A percentile compares a stretch with the other conserved stretches of the same genome.
phyloP scores from a whole-genome alignment of 2,797 vertebrate genomes.

The Distichodus sexfasciatus region DNA sequence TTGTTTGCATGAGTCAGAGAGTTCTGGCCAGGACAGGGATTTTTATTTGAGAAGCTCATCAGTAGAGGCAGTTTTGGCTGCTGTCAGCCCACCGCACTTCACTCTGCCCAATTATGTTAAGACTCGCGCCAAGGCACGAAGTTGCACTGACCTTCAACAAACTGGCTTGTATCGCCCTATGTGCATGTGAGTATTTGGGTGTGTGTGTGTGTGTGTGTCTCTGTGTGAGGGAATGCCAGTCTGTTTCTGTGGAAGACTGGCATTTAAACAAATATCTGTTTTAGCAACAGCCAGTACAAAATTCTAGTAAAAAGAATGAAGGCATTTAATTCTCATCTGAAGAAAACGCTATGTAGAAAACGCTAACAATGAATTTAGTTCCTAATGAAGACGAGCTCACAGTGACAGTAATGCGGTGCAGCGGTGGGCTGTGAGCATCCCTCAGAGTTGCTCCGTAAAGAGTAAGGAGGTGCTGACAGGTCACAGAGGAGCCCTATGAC shows the following conservation, averaged over 20 bases:
- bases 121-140: background rate
- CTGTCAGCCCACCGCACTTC: conserved; percentile 1
- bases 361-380: background rate
- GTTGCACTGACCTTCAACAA: conserved; percentile 10
- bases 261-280: background rate
- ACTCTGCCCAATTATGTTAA: conserved; percentile 1
- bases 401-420: background rate
- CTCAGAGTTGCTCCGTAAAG: background rate
- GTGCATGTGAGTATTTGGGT: background rate
- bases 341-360: background rate
- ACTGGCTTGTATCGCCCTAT: background rate
- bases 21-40: background rate
- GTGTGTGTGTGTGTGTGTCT: background rate
- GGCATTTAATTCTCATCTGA: background rate
- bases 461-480: conserved; percentile 2
- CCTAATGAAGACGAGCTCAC: background rate
- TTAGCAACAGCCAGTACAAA: no score
- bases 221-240: background rate
- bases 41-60: background rate
- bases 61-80: background rate
- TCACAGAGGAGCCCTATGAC: background rate
- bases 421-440: background rate
- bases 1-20: background rate
- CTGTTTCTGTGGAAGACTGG: background rate
- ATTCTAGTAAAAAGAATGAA: no score